phyloP scores from a whole-genome alignment of 1,140 invertebrate genomes.

The Sycophila sp. region DNA sequence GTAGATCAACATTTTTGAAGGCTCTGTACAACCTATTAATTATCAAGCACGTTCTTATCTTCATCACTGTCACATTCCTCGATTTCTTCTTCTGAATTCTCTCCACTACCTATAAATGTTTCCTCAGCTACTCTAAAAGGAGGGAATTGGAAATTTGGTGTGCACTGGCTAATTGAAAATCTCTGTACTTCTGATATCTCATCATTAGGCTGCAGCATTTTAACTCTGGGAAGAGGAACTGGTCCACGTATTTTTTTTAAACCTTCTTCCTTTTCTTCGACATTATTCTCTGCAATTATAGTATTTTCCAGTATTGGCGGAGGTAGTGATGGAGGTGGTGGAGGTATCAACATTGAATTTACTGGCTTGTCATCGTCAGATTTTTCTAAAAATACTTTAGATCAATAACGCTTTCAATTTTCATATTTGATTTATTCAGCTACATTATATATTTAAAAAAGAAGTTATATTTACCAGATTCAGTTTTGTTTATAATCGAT shows the following conservation, averaged over 20 bases:
- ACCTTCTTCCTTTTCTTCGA: conserved; percentile 7
- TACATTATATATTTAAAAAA: background rate
- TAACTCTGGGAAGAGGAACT: conserved; percentile 33
- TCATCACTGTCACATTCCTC: background rate
- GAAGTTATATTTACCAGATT: conserved; percentile 11
- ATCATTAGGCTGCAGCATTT: conserved; percentile 38
- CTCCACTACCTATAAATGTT: conserved; percentile 59
- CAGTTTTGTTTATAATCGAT: background rate
- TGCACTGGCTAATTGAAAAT: conserved; percentile 43
- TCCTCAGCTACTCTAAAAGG: conserved; percentile 52
- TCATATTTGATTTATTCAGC: too few species aligned
- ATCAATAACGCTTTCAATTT: too few species aligned
- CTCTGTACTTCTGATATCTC: conserved; percentile 28
- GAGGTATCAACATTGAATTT: background rate
- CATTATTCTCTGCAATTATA: background rate
- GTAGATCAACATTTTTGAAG: too few species aligned
- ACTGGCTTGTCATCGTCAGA: background rate
- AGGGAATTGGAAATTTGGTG: conserved; percentile 28
- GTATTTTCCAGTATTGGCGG: background rate
- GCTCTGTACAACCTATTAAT: too few species aligned
- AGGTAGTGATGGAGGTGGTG: background rate
- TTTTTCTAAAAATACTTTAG: too few species aligned
- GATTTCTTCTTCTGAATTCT: conserved; percentile 60
- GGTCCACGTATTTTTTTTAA: background rate
- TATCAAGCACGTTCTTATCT: too few species aligned